These are phyloP conservation scores for Apoda limacodes DNA, from an alignment of 2,888 invertebrate species.

Conservation along the genomic window DNA sequence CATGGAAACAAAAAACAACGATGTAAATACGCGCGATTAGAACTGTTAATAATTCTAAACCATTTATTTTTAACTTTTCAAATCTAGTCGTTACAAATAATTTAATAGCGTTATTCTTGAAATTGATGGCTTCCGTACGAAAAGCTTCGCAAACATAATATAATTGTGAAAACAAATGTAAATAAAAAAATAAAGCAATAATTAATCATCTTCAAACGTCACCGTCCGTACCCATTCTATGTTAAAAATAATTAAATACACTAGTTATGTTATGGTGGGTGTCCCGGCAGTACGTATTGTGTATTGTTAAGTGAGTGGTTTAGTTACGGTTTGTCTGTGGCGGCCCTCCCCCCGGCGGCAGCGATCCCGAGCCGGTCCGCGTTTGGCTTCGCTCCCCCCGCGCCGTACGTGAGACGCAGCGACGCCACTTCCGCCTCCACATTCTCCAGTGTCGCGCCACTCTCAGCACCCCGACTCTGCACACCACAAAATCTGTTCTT, in stretches of 20 bases:
- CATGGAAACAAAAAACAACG: too few species aligned
- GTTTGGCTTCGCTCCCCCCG: constrained; percentile 67
- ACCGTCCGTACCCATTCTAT: neutral
- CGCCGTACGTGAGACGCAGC: constrained; percentile 82
- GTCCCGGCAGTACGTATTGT: too few species aligned
- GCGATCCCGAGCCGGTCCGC: constrained; percentile 95
- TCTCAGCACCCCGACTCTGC: constrained; percentile 23
- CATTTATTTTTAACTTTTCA: too few species aligned
- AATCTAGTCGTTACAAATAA: too few species aligned
- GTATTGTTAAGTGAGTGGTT: too few species aligned
- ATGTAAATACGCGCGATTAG: too few species aligned
- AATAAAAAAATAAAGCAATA: too few species aligned
- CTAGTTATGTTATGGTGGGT: neutral
- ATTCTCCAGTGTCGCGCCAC: constrained; percentile 43
- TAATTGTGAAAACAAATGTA: too few species aligned
- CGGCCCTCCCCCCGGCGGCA: constrained; percentile 41
- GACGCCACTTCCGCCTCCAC: constrained; percentile 78
- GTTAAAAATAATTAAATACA: neutral
- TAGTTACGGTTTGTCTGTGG: constrained; percentile 21
- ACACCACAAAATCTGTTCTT: neutral
- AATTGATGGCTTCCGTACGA: too few species aligned
- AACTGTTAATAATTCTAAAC: too few species aligned
- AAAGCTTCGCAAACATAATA: too few species aligned
- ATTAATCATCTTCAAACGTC: neutral
- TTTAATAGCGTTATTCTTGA: too few species aligned